A percentile compares a stretch with the other conserved stretches of the same genome.
Evolutionary conservation across 1,140 invertebrate species (phyloP).

Genomic region (Druon quercuslanigerum): DNA sequence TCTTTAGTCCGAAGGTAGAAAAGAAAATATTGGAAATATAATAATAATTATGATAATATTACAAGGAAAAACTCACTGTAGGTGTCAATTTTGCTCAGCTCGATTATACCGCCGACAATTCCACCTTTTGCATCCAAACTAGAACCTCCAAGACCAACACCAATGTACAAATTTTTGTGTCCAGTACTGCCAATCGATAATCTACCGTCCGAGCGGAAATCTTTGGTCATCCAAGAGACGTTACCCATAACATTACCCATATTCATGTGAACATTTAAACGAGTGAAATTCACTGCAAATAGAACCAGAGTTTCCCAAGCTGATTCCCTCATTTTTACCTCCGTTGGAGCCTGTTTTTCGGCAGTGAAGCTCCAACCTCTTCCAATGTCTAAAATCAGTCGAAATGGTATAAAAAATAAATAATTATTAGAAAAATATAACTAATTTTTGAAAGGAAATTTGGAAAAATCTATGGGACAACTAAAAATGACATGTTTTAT

Average conservation of each 20-base stretch:
- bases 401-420: not conserved
- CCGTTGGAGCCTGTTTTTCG: constrained; percentile 73
- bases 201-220: constrained; percentile 92
- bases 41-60: constrained; percentile 34
- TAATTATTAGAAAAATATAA: too few relatives aligned
- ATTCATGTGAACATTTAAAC: constrained; percentile 97
- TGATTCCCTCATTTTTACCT: constrained; percentile 77
- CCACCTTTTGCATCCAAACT: constrained; percentile 95
- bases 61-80: constrained; percentile 79
- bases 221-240: constrained; percentile 94
- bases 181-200: constrained; percentile 95
- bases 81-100: constrained; percentile 92
- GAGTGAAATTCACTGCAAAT: constrained; percentile 96
- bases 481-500: too few relatives aligned
- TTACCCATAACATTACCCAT: constrained; percentile 99
- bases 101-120: constrained; percentile 96
- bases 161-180: constrained; percentile 94
- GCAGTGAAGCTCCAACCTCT: constrained; percentile 75
- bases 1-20: not conserved
- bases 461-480: too few relatives aligned
- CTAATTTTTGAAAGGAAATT: too few relatives aligned
- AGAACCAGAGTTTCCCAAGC: constrained; percentile 97
- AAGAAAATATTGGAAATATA: constrained; percentile 14
- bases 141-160: constrained; percentile 91
- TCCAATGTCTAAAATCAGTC: constrained; percentile 68